phyloP scores from a whole-genome alignment of 2,113 vertebrate genomes.

The Rhineura floridana region DNA sequence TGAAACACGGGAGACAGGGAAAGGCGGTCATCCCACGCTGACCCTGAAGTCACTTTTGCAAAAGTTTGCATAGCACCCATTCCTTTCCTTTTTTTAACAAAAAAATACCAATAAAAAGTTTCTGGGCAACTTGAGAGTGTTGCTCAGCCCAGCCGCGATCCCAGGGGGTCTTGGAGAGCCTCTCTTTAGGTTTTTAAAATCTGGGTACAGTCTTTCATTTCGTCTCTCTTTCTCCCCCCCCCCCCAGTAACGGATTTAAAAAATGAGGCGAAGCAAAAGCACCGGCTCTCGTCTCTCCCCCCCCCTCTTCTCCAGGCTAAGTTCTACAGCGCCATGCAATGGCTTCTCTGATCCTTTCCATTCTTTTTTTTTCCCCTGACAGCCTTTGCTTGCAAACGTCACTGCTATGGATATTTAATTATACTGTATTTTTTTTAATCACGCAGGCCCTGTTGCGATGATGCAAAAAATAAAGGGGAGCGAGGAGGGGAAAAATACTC shows the following conservation, averaged over 20 bases:
- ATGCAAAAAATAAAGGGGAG: constrained; percentile 75
- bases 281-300: constrained; percentile 35
- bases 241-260: constrained; percentile 76
- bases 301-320: constrained; percentile 71
- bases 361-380: constrained; percentile 78
- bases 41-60: constrained; percentile 58
- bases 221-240: not conserved
- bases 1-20: not conserved
- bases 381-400: constrained; percentile 85
- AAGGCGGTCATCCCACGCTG: not conserved
- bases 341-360: constrained; percentile 75
- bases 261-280: constrained; percentile 61
- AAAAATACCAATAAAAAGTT: constrained; percentile 65
- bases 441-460: constrained; percentile 80
- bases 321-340: constrained; percentile 81
- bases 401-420: constrained; percentile 90
- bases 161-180: not conserved
- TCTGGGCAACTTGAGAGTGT: constrained; percentile 60
- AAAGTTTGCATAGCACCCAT: constrained; percentile 64
- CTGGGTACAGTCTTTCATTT: constrained; percentile 19
- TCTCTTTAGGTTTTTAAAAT: not conserved
- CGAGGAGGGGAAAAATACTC: constrained; percentile 55
- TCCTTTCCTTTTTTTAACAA: constrained; percentile 19
- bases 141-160: constrained; percentile 15
- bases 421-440: constrained; percentile 90